phyloP scores from a whole-genome alignment of 2,888 invertebrate species.

The Villa cingulata region DNA sequence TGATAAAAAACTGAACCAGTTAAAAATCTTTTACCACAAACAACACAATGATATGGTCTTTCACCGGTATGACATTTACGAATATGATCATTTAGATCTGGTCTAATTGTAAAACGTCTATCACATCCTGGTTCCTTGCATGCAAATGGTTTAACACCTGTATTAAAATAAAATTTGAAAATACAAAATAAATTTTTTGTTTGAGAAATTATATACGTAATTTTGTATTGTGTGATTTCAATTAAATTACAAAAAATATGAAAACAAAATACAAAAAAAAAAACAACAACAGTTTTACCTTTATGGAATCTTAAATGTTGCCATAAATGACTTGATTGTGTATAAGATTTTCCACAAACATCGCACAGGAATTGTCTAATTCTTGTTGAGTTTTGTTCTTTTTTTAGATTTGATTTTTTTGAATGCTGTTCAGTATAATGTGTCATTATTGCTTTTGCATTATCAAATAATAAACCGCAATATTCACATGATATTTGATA shows the following conservation, averaged over 20 bases:
- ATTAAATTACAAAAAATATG: neutral
- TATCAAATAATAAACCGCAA: conserved; percentile 26
- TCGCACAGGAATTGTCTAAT: conserved; percentile 43
- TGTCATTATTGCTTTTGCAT: conserved; percentile 29
- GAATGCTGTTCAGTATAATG: conserved; percentile 46
- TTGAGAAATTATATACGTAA: no score
- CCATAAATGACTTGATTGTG: conserved; percentile 51
- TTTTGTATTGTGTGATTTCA: no score
- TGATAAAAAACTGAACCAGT: conserved; percentile 52
- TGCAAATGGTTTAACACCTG: conserved; percentile 49
- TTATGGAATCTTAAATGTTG: conserved; percentile 52
- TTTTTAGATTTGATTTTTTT: conserved; percentile 36
- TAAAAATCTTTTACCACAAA: conserved; percentile 47
- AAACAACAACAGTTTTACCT: conserved; percentile 29
- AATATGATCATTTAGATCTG: conserved; percentile 49
- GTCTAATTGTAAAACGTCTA: conserved; percentile 47
- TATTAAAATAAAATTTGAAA: conserved; percentile 5
- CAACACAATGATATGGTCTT: conserved; percentile 46
- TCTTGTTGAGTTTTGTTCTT: conserved; percentile 21
- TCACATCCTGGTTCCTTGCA: conserved; percentile 46
- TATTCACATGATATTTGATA: conserved; percentile 30
- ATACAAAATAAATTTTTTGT: neutral
- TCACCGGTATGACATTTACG: conserved; percentile 51
- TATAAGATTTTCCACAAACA: conserved; percentile 46
- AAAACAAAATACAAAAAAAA: neutral